Evolutionary conservation across 2,888 invertebrate species (phyloP).

Genomic region (Drosophila paranaensis): DNA sequence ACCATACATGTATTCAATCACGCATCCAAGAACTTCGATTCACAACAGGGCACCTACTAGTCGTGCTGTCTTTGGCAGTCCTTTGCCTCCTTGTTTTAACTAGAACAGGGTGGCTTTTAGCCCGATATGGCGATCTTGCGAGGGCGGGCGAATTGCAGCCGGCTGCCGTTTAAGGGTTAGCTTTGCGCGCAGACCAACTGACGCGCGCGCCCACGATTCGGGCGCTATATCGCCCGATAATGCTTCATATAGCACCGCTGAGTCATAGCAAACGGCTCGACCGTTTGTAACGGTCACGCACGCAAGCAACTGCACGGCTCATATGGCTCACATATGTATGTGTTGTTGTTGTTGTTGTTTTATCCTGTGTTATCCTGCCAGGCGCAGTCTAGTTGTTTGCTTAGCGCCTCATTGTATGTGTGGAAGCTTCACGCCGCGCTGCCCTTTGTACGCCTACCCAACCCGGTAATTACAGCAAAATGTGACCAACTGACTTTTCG

Average conservation of each 20-base stretch:
- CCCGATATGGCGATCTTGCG: constrained; percentile 6
- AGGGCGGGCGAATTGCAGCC: constrained; percentile 36
- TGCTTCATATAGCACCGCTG: constrained; percentile 64
- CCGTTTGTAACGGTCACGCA: constrained; percentile 74
- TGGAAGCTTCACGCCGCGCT: constrained; percentile 67
- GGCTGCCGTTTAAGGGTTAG: constrained; percentile 69
- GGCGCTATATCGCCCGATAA: constrained; percentile 19
- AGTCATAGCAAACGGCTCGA: constrained; percentile 37
- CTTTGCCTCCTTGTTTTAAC: constrained; percentile 37
- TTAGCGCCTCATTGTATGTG: constrained; percentile 26
- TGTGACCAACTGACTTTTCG: constrained; percentile 67
- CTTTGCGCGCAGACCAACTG: constrained; percentile 65
- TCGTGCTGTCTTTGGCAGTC: not conserved
- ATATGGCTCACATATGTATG: constrained; percentile 63
- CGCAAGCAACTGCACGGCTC: constrained; percentile 58
- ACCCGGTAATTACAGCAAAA: constrained; percentile 48
- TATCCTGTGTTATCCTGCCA: constrained; percentile 39
- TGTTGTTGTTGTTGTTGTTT: constrained; percentile 3
- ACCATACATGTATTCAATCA: not conserved
- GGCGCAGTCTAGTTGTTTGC: constrained; percentile 36
- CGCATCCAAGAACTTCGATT: not conserved
- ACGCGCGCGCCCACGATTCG: constrained; percentile 52
- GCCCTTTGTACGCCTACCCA: constrained; percentile 48
- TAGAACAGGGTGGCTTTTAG: constrained; percentile 66
- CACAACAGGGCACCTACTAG: not conserved